Conservation (phyloP, 2,888 invertebrate genomes). For the Podotricha telesiphe region DNA sequence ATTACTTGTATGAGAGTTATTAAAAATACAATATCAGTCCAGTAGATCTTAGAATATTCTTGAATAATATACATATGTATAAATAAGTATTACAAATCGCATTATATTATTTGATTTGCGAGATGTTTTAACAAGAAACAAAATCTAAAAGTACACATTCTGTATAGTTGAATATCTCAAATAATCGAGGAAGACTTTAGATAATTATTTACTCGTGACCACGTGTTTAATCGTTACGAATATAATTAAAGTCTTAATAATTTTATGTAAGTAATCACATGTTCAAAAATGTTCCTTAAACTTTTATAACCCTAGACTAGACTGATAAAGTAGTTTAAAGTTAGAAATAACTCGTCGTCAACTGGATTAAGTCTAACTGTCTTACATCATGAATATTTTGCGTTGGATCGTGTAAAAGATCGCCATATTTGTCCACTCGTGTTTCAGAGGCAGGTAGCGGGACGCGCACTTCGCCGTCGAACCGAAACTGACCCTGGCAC, state of each 20-base stretch:
- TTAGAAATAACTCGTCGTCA: background rate
- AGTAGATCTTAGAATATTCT: background rate
- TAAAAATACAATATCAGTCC: conserved; percentile 9
- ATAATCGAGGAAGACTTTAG: too few relatives aligned
- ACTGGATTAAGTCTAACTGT: conserved; percentile 41
- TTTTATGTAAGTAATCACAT: too few relatives aligned
- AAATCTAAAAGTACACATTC: too few relatives aligned
- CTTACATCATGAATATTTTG: conserved; percentile 85
- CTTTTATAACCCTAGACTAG: background rate
- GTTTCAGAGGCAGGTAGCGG: conserved; percentile 90
- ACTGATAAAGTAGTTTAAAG: conserved; percentile 10
- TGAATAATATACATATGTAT: too few relatives aligned
- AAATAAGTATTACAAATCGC: too few relatives aligned
- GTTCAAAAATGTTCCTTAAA: too few relatives aligned
- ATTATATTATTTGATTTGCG: too few relatives aligned
- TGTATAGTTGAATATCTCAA: too few relatives aligned
- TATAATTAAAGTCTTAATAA: too few relatives aligned
- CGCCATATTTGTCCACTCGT: conserved; percentile 84
- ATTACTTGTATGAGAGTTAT: background rate
- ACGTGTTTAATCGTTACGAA: too few relatives aligned
- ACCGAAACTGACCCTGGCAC: conserved; percentile 93
- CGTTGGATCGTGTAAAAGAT: conserved; percentile 77
- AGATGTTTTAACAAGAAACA: too few relatives aligned
- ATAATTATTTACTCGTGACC: too few relatives aligned
- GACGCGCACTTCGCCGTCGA: conserved; percentile 92